These are phyloP conservation scores for Psittacula cyanocephala DNA, from an alignment of 2,113 vertebrate species.

Conservation along the genomic window DNA sequence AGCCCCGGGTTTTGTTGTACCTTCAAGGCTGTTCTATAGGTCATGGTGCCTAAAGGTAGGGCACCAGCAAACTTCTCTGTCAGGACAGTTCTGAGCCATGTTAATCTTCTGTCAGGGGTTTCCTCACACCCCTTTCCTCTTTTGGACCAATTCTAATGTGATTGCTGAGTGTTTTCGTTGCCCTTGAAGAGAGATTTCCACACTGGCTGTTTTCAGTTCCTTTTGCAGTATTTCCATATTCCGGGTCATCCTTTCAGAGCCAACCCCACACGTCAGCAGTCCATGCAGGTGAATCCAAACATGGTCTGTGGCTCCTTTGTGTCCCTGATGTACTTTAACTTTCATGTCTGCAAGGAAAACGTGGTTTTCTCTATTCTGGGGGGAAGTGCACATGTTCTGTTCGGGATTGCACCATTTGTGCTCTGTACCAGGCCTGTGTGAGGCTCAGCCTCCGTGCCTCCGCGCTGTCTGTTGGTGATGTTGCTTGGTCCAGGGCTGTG, in stretches of 20 bases:
- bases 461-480: accelerated
- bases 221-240: background rate
- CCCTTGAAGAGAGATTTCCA: background rate
- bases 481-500: background rate
- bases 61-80: background rate
- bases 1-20: background rate
- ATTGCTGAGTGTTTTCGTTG: background rate
- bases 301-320: background rate
- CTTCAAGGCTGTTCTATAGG: background rate
- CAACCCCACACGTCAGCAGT: background rate
- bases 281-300: accelerated
- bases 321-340: background rate
- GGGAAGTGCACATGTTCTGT: background rate
- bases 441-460: background rate
- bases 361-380: background rate
- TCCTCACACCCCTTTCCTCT: background rate
- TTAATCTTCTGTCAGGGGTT: background rate
- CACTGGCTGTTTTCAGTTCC: background rate
- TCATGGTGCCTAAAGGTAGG: background rate
- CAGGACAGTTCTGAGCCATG: accelerated
- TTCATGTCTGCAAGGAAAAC: background rate
- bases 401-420: background rate
- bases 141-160: background rate
- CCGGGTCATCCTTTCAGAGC: background rate
- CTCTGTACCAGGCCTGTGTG: background rate